Conservation (phyloP, 2,797 vertebrate genomes). For the Enoplosus armatus region DNA sequence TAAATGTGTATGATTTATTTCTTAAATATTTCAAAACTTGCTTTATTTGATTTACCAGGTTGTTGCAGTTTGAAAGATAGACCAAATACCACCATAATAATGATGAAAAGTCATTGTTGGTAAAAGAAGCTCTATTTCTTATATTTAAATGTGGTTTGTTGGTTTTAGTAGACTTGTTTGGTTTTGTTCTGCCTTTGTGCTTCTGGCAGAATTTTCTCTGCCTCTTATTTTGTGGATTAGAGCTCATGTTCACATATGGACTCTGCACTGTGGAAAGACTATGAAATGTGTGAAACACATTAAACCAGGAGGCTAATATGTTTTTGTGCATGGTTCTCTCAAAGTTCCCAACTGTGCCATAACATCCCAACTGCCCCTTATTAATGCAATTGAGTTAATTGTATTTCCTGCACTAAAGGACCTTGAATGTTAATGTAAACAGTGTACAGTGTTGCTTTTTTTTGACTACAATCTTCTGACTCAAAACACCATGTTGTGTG, state of each 20-base stretch:
- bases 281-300: slow-evolving; percentile 22
- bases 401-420: slow-evolving; percentile 21
- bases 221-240: slow-evolving; percentile 1
- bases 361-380: background rate
- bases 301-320: background rate
- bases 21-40: background rate
- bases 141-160: background rate
- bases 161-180: slow-evolving; percentile 3
- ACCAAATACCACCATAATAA: background rate
- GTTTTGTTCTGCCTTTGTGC: background rate
- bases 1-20: background rate
- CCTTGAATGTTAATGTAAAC: slow-evolving; percentile 13
- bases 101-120: background rate
- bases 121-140: background rate
- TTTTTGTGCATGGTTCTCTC: background rate
- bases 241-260: background rate
- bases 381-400: background rate
- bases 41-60: background rate
- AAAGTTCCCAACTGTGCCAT: slow-evolving; percentile 14
- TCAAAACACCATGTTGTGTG: slow-evolving; percentile 20
- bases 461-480: background rate
- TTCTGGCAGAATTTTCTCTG: slow-evolving; percentile 14
- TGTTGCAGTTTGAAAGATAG: background rate
- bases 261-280: slow-evolving; percentile 5
- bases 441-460: background rate